phyloP scores from a whole-genome alignment of 2,888 invertebrate species.

The Athrips mouffetella region DNA sequence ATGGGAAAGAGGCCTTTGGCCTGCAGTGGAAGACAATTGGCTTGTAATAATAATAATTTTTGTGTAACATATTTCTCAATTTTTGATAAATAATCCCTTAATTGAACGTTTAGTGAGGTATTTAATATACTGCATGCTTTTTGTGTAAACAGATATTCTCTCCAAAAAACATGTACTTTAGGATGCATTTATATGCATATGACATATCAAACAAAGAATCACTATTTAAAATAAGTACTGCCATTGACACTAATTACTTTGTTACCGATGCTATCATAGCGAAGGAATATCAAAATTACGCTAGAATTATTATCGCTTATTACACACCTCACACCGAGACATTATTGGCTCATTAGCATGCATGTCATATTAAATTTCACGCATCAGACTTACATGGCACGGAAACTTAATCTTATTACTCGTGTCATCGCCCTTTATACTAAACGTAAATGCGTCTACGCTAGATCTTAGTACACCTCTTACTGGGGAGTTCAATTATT shows the following conservation, averaged over 20 bases:
- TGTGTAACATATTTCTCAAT: no score
- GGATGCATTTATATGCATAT: no score
- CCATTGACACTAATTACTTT: background rate
- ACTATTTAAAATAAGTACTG: no score
- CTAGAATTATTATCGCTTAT: constrained; percentile 1
- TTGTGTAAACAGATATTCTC: no score
- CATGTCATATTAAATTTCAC: constrained; percentile 9
- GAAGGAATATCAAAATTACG: background rate
- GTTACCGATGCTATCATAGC: background rate
- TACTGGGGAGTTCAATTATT: constrained; percentile 35
- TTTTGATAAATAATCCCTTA: no score
- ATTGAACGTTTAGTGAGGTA: no score
- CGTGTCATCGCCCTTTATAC: constrained; percentile 19
- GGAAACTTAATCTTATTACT: constrained; percentile 36
- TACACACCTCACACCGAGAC: background rate
- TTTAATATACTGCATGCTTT: no score
- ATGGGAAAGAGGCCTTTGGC: no score
- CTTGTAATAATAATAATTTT: no score
- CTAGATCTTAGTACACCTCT: constrained; percentile 15
- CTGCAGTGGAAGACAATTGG: no score
- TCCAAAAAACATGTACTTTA: no score
- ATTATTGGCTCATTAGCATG: constrained; percentile 9
- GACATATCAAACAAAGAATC: no score
- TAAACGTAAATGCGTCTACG: background rate
- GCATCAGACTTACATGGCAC: constrained; percentile 6